Conservation (phyloP, 2,113 vertebrate genomes). For the Sorex araneus region DNA sequence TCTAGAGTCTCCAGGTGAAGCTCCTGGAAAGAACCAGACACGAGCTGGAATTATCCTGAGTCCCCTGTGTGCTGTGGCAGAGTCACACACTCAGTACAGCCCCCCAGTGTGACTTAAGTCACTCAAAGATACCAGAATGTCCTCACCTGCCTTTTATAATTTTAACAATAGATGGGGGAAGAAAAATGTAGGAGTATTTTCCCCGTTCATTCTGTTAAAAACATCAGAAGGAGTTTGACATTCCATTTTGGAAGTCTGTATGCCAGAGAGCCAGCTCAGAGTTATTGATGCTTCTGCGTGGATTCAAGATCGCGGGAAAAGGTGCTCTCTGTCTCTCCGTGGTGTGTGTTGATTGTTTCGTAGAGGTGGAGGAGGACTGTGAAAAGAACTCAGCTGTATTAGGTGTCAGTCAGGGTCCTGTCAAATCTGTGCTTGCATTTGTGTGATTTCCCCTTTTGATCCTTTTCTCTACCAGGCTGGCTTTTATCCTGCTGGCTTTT, state of each 20-base stretch:
- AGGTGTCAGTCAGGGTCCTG: background rate
- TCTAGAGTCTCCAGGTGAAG: background rate
- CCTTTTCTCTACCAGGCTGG: background rate
- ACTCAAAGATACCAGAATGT: background rate
- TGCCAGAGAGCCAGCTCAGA: slow-evolving; percentile 40
- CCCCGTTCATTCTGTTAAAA: slow-evolving; percentile 48
- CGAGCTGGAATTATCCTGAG: background rate
- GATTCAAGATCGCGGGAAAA: background rate
- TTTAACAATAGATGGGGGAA: slow-evolving; percentile 49
- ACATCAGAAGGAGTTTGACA: slow-evolving; percentile 39
- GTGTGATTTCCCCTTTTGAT: slow-evolving; percentile 49
- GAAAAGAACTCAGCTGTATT: background rate
- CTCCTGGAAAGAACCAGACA: background rate
- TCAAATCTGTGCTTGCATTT: slow-evolving; percentile 29
- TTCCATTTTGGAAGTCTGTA: slow-evolving; percentile 54
- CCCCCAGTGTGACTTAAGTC: background rate
- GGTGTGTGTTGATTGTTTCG: background rate
- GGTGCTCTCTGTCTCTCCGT: rapidly evolving
- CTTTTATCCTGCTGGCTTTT: slow-evolving; percentile 54
- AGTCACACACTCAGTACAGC: background rate
- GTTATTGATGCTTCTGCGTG: background rate
- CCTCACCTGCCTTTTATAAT: slow-evolving; percentile 35
- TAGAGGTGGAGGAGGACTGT: background rate
- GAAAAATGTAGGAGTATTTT: slow-evolving; percentile 28
- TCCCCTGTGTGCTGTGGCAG: background rate